Conservation (phyloP, 2,113 vertebrate genomes). For the Hucho hucho region DNA sequence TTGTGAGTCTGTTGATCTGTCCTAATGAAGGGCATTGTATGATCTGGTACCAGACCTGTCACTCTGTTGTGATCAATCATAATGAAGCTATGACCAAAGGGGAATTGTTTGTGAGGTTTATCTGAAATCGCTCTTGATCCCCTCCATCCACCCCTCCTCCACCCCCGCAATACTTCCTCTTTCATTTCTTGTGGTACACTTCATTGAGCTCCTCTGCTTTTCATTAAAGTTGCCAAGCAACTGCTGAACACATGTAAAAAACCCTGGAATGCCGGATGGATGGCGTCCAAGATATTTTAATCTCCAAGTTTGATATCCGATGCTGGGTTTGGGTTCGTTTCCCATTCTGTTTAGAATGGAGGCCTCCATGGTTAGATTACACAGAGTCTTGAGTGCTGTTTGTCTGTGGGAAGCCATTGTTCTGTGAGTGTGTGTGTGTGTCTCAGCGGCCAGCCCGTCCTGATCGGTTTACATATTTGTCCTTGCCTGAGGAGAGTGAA, state of each 20-base stretch:
- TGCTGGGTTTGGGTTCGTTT: background rate
- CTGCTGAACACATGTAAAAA: constrained; percentile 6
- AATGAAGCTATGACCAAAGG: background rate
- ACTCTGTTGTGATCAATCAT: background rate
- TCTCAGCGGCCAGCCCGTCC: background rate
- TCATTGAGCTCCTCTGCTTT: constrained; percentile 30
- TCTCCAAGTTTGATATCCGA: constrained; percentile 7
- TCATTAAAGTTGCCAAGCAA: constrained; percentile 38
- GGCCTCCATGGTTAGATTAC: background rate
- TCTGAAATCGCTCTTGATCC: background rate
- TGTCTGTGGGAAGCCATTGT: background rate
- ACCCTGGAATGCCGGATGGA: constrained; percentile 14
- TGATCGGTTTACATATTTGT: background rate
- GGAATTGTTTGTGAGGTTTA: constrained; percentile 4
- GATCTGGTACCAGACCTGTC: background rate
- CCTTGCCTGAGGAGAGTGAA: constrained; percentile 7
- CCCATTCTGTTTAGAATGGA: background rate
- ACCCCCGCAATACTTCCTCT: background rate
- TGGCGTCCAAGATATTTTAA: constrained; percentile 20
- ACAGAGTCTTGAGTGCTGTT: background rate
- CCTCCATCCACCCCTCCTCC: background rate
- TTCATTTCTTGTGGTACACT: constrained; percentile 11
- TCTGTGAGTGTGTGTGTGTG: background rate
- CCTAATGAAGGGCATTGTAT: too few species aligned
- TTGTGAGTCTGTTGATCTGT: too few species aligned